These are phyloP conservation scores for Dasyprocta punctata DNA, from an alignment of 2,113 vertebrate species.

Conservation along the genomic window DNA sequence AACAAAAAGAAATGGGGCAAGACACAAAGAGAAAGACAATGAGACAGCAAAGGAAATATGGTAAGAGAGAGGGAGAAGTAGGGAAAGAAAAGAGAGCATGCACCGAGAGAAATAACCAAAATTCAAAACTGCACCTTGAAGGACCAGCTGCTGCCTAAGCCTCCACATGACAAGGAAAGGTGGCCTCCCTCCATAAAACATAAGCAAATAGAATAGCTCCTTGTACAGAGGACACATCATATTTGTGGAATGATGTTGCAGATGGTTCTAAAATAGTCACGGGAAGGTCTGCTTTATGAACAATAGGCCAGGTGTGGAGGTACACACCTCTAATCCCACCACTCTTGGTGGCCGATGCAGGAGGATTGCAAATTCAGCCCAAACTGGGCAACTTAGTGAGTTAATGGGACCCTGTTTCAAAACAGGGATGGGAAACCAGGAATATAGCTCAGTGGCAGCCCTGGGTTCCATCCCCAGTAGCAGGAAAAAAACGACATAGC, in stretches of 20 bases:
- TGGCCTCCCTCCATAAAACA: background rate
- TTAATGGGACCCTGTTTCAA: background rate
- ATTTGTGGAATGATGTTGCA: background rate
- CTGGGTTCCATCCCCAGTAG: background rate
- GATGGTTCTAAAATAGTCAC: background rate
- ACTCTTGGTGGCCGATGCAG: too few species aligned
- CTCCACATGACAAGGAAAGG: too few species aligned
- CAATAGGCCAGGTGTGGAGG: background rate
- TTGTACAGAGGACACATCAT: background rate
- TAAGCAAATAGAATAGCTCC: background rate
- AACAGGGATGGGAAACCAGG: background rate
- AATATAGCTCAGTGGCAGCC: background rate
- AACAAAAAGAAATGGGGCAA: background rate
- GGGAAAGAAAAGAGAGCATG: background rate
- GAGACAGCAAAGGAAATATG: background rate
- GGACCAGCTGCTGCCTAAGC: background rate
- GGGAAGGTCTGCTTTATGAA: background rate
- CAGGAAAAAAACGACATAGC: background rate
- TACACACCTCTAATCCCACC: background rate
- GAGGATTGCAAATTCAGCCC: background rate
- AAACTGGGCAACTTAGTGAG: background rate
- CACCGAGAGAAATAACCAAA: background rate
- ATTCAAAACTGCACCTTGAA: background rate
- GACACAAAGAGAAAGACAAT: background rate
- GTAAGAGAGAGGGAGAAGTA: background rate